phyloP scores from a whole-genome alignment of 2,113 vertebrate genomes.

The Notothenia coriiceps region DNA sequence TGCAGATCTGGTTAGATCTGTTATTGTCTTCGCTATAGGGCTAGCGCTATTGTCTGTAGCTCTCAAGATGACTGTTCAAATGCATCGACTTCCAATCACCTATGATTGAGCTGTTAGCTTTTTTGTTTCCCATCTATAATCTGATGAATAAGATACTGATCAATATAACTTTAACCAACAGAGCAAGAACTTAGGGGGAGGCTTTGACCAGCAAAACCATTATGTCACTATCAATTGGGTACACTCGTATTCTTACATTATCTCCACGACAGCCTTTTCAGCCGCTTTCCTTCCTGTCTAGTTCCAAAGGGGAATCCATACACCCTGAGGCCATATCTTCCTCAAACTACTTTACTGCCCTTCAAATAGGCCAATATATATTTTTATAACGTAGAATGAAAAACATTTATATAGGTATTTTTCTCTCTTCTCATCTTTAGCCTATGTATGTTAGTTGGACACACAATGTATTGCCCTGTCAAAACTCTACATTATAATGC shows the following conservation, averaged over 20 bases:
- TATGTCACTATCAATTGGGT: conserved; percentile 27
- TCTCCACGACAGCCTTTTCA: conserved; percentile 13
- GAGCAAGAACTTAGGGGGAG: neutral
- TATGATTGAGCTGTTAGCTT: too few relatives aligned
- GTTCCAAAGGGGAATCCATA: conserved; percentile 5
- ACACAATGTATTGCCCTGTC: conserved; percentile 22
- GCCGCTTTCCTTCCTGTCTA: conserved; percentile 1
- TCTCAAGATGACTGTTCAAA: too few relatives aligned
- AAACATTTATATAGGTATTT: conserved; percentile 40
- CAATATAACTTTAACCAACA: neutral
- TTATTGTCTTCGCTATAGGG: too few relatives aligned
- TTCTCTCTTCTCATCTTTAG: neutral
- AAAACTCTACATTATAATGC: conserved; percentile 10
- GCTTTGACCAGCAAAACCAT: conserved; percentile 12
- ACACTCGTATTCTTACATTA: conserved; percentile 23
- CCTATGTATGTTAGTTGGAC: conserved; percentile 11
- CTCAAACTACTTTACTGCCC: conserved; percentile 6
- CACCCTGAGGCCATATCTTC: conserved; percentile 33
- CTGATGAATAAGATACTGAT: neutral
- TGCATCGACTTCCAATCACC: too few relatives aligned
- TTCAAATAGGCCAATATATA: conserved; percentile 2
- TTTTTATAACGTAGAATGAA: neutral
- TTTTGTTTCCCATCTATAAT: neutral
- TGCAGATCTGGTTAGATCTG: too few relatives aligned
- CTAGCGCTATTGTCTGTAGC: too few relatives aligned